Evolutionary conservation across 2,888 invertebrate genomes (phyloP).

Genomic region (Apeira syringaria): DNA sequence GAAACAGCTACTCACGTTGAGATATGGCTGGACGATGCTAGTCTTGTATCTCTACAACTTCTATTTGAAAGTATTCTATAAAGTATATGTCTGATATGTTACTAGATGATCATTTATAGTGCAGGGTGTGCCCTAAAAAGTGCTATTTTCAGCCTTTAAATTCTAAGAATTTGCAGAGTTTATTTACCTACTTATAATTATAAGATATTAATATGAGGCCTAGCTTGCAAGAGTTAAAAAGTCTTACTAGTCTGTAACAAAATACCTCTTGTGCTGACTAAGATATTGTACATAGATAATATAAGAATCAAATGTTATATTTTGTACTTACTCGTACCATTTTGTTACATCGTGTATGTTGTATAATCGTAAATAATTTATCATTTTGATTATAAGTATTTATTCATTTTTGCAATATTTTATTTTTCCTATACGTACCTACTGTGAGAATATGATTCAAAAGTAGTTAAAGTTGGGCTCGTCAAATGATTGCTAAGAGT

Average conservation of each 20-base stretch:
- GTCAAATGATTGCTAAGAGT: too few species aligned
- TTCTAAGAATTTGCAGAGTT: slow-evolving; percentile 12
- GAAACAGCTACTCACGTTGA: slow-evolving; percentile 54
- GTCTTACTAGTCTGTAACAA: slow-evolving; percentile 36
- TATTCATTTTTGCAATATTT: slow-evolving; percentile 28
- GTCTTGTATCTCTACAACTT: slow-evolving; percentile 63
- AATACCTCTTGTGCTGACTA: slow-evolving; percentile 31
- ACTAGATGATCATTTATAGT: too few species aligned
- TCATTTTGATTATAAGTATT: slow-evolving; percentile 29
- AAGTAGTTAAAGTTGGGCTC: too few species aligned
- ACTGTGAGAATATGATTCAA: too few species aligned
- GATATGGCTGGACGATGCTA: slow-evolving; percentile 63
- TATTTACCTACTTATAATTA: slow-evolving; percentile 9
- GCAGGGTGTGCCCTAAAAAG: neutral
- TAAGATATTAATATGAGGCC: slow-evolving; percentile 19
- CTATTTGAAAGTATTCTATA: slow-evolving; percentile 50
- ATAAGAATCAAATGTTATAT: slow-evolving; percentile 37
- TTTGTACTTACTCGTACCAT: slow-evolving; percentile 21
- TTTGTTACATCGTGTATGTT: slow-evolving; percentile 10
- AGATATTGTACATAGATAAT: slow-evolving; percentile 28
- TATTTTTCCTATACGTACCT: too few species aligned
- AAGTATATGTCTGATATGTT: slow-evolving; percentile 27
- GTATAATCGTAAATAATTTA: slow-evolving; percentile 17
- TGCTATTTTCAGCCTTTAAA: neutral
- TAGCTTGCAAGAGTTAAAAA: slow-evolving; percentile 18